Conservation (phyloP, 2,113 vertebrate genomes). For the Tragelaphus strepsiceros region DNA sequence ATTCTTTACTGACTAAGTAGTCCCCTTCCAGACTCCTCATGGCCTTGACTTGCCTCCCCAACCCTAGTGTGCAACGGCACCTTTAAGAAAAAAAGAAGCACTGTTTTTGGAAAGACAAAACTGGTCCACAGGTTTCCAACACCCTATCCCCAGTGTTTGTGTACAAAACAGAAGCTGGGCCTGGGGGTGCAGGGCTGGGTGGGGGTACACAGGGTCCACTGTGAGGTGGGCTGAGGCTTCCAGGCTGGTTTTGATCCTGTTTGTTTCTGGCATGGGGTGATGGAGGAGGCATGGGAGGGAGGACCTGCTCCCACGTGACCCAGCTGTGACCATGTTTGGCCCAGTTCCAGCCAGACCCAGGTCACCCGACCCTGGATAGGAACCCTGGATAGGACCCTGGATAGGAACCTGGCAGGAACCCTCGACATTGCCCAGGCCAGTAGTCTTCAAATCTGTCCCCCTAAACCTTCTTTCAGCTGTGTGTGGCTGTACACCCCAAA, state of each 20-base stretch:
- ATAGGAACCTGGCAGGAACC: neutral
- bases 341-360: neutral
- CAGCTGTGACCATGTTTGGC: neutral
- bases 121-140: neutral
- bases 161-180: conserved; percentile 38
- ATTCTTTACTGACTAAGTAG: neutral
- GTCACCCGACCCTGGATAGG: neutral
- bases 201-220: neutral
- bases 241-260: rapidly evolving
- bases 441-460: neutral
- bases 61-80: neutral
- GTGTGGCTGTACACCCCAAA: neutral
- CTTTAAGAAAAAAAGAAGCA: conserved; percentile 54
- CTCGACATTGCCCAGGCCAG: rapidly evolving
- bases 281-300: neutral
- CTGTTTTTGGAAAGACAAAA: conserved; percentile 55
- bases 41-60: neutral
- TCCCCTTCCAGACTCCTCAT: neutral
- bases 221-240: neutral
- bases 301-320: neutral
- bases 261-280: neutral
- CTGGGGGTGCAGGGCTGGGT: neutral
- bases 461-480: neutral
- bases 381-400: no score
- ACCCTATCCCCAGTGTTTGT: neutral